Conservation (phyloP, 2,797 vertebrate species). For the Pipistrellus kuhlii region DNA sequence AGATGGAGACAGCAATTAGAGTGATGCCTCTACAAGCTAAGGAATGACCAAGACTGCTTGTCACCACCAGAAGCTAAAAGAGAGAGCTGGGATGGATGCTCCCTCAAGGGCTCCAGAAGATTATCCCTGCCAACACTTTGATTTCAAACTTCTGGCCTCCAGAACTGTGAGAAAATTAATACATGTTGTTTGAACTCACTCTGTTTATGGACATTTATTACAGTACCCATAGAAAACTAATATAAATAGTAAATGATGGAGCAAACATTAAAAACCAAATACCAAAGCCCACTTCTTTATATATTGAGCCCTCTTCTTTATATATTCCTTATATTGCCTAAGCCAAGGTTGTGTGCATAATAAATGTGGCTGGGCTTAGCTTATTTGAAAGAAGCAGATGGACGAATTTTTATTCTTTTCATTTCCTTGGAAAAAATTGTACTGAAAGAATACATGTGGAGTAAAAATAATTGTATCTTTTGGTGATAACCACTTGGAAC, state of each 20-base stretch:
- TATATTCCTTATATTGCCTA: neutral
- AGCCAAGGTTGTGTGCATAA: neutral
- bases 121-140: neutral
- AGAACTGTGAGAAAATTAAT: neutral
- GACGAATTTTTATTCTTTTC: slow-evolving; percentile 5
- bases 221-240: neutral
- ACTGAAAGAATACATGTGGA: neutral
- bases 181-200: neutral
- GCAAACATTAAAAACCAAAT: neutral
- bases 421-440: slow-evolving; percentile 47
- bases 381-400: neutral
- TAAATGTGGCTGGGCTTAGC: neutral
- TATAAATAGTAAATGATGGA: neutral
- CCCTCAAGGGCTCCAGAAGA: neutral
- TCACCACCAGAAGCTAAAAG: neutral
- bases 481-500: neutral
- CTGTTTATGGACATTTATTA: neutral
- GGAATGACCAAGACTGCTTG: neutral
- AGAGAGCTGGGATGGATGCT: neutral
- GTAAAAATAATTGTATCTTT: neutral
- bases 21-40: neutral
- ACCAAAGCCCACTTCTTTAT: neutral
- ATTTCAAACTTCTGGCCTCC: neutral
- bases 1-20: neutral
- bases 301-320: neutral